phyloP scores from a whole-genome alignment of 2,888 invertebrate genomes.

The Drosophila mettleri region DNA sequence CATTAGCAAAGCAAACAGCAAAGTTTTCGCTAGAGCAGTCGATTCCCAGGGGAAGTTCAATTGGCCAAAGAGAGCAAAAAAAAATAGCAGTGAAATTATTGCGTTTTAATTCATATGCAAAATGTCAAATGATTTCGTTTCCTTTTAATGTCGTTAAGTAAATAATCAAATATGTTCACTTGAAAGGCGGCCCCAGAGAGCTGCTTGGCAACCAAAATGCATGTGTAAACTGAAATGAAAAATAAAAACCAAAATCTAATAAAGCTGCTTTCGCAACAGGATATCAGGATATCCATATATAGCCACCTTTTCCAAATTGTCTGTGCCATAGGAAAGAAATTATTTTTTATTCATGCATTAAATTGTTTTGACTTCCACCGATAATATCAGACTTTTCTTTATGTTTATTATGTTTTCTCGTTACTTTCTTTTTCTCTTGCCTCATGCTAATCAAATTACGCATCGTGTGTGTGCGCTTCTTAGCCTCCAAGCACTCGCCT shows the following conservation, averaged over 20 bases:
- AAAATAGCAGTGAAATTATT: slow-evolving; percentile 69
- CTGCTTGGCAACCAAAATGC: slow-evolving; percentile 46
- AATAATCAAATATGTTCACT: slow-evolving; percentile 73
- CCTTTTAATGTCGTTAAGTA: slow-evolving; percentile 69
- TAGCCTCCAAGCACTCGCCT: not conserved
- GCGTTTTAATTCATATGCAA: slow-evolving; percentile 82
- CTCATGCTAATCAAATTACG: slow-evolving; percentile 82
- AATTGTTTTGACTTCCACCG: slow-evolving; percentile 83
- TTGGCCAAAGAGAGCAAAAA: slow-evolving; percentile 33
- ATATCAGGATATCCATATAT: slow-evolving; percentile 22
- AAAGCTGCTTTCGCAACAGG: slow-evolving; percentile 63
- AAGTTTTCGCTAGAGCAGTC: slow-evolving; percentile 19
- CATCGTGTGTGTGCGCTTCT: slow-evolving; percentile 36
- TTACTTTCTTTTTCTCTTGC: slow-evolving; percentile 24
- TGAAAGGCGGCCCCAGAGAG: slow-evolving; percentile 46
- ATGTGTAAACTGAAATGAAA: slow-evolving; percentile 34
- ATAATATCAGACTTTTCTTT: slow-evolving; percentile 73
- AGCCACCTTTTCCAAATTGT: slow-evolving; percentile 18
- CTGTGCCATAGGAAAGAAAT: slow-evolving; percentile 64
- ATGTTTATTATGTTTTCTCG: slow-evolving; percentile 69
- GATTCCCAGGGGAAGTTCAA: slow-evolving; percentile 33
- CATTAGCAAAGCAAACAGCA: slow-evolving; percentile 72
- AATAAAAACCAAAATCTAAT: slow-evolving; percentile 59
- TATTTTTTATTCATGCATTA: slow-evolving; percentile 85
- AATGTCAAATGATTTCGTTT: slow-evolving; percentile 49